Percentiles rank a stretch among this genome's conserved stretches.
These are phyloP conservation scores for Dione vanillae DNA, from an alignment of 2,888 invertebrate genomes.

Conservation along the genomic window DNA sequence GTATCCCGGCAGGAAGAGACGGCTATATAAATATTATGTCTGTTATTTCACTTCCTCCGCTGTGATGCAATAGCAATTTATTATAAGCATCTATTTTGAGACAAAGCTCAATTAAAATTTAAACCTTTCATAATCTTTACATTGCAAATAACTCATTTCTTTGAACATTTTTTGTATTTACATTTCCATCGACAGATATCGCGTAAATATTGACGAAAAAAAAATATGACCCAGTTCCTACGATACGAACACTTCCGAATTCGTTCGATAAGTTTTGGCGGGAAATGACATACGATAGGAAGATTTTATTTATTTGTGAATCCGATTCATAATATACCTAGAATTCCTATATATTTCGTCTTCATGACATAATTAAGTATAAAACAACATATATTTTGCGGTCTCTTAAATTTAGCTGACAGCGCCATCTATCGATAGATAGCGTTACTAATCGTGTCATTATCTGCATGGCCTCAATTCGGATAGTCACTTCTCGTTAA, in stretches of 20 bases:
- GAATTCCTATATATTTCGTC: background rate
- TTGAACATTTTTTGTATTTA: conserved; percentile 2
- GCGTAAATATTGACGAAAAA: conserved; percentile 7
- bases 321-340: background rate
- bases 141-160: conserved; percentile 17
- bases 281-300: conserved; percentile 32
- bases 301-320: background rate
- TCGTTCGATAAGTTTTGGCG: conserved; percentile 39
- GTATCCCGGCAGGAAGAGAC: conserved; percentile 66
- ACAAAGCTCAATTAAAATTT: conserved; percentile 72
- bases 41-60: conserved; percentile 83
- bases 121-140: conserved; percentile 50
- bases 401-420: conserved; percentile 34
- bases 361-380: background rate
- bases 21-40: conserved; percentile 82
- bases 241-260: conserved; percentile 26
- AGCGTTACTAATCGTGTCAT: conserved; percentile 60
- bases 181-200: background rate
- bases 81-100: conserved; percentile 75
- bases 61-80: conserved; percentile 82
- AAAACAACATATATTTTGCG: background rate
- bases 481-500: conserved; percentile 62
- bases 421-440: conserved; percentile 74
- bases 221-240: conserved; percentile 17
- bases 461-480: conserved; percentile 68